Conservation (phyloP, 2,888 invertebrate species). For the Cosmia trapezina region DNA sequence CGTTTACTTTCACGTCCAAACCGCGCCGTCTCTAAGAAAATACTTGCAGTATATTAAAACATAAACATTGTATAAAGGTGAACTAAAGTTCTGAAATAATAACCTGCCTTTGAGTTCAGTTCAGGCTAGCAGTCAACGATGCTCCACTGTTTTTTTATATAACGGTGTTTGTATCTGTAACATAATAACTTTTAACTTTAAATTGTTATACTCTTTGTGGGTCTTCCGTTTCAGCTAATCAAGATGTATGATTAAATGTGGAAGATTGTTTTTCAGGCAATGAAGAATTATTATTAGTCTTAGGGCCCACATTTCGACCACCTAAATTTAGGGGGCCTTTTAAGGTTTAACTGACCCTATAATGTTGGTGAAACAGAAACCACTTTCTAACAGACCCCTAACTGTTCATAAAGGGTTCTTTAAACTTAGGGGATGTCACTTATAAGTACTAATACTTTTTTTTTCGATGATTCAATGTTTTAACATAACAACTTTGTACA, state of each 20-base stretch:
- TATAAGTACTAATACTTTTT: no score
- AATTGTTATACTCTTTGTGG: constrained; percentile 29
- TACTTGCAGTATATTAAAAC: constrained; percentile 31
- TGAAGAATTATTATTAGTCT: not conserved
- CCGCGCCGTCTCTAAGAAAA: constrained; percentile 8
- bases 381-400: no score
- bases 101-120: constrained; percentile 32
- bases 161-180: constrained; percentile 5
- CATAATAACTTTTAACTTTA: constrained; percentile 21
- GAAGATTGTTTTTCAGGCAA: constrained; percentile 15
- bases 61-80: constrained; percentile 22
- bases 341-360: no score
- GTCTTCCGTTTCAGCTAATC: constrained; percentile 17
- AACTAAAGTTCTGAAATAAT: constrained; percentile 46
- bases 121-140: constrained; percentile 17
- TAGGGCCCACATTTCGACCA: no score
- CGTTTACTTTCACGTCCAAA: constrained; percentile 20
- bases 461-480: no score
- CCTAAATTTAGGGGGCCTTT: no score
- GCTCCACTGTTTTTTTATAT: constrained; percentile 27
- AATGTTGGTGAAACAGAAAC: no score
- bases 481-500: no score
- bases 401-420: no score
- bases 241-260: constrained; percentile 6
- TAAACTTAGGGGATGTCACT: no score